Percentiles rank a stretch among this genome's conserved stretches.
Evolutionary conservation across 2,888 invertebrate genomes (phyloP).

Genomic region (Hanleya hanleyi): DNA sequence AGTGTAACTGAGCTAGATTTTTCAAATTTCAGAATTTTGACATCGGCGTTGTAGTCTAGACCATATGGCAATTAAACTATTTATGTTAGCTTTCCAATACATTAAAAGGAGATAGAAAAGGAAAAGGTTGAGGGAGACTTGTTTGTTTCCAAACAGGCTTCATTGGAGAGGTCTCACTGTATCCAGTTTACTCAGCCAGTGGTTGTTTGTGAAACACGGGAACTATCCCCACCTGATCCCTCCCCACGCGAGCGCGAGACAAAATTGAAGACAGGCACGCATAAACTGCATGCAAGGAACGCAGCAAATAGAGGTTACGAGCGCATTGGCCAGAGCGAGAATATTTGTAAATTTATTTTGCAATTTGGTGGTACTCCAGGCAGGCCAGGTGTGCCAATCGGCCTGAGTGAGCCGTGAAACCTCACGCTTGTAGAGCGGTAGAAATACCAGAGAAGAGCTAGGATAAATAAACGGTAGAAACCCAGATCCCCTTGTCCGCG

Average conservation of each 20-base stretch:
- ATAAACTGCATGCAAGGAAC: not conserved
- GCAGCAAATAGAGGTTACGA: slow-evolving; percentile 9
- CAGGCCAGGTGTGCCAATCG: slow-evolving; percentile 9
- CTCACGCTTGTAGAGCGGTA: not conserved
- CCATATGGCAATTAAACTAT: too few species aligned
- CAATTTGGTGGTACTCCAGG: slow-evolving; percentile 6
- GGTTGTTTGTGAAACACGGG: not conserved
- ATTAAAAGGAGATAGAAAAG: too few species aligned
- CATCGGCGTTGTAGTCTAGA: too few species aligned
- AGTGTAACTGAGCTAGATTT: too few species aligned
- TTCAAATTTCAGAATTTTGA: too few species aligned
- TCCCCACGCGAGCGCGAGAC: not conserved
- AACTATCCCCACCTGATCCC: not conserved
- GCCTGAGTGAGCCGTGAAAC: not conserved
- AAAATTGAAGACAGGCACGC: slow-evolving; percentile 1
- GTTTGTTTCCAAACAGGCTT: too few species aligned
- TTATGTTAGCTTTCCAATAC: too few species aligned
- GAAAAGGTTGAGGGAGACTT: too few species aligned
- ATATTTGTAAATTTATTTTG: slow-evolving; percentile 11
- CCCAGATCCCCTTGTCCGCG: not conserved
- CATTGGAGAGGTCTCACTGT: not conserved
- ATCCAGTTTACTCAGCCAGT: not conserved
- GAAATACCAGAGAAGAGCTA: not conserved
- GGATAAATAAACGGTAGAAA: not conserved
- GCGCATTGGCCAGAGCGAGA: not conserved